Evolutionary conservation across 2,113 vertebrate genomes (phyloP), one percentile per base, ranked within the genome.

Genomic region (Vicugna pacos): DNA sequence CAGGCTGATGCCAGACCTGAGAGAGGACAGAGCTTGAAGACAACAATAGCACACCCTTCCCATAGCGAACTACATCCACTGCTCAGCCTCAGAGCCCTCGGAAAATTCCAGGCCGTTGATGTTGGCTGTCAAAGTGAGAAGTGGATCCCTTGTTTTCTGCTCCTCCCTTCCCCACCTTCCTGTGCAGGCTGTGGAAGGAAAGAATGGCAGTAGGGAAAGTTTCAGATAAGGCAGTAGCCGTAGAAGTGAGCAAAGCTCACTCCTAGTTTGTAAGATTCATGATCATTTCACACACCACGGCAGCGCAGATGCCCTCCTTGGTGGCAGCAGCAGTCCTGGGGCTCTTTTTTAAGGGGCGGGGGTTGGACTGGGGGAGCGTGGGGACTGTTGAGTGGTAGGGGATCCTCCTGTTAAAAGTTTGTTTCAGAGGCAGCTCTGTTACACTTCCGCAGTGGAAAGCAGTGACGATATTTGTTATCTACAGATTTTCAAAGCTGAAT

Each of bases 151-250:
- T 67, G 67, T 84, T 46, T 56, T 42, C 70, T 72, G 69, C 62
- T 94, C 82, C 79, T 94, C 64, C 70, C 64, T 94, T 92, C 22
- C 60, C 79, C 30, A 50, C 8, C 73, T 96, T 97, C 89, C 96
- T 91, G 77, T 85, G 50, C 38, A 58, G 50, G 64, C 67, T 54
- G 19, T 67, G 89, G 58, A 75, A 95, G 90, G 94, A 96, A 97
- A 62, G 80, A 60, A 58, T 6, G 60, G 26, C 30, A 58, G 35
- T 5, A 42, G 35, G 58, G 22, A 72, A n/a, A 15, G 28, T 72
- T 79, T 86, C 46, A 60, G 73, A 87, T 93, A 96, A 96, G 54
- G 52, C 30, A 28, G 17, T 15, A n/a, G 48, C 54, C 30, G 54
- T 62, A 28, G 30, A 90, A 94, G 64, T 19, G 20, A 73, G 67